Conservation (phyloP, 2,113 vertebrate genomes). For the Nyctibius bracteatus region DNA sequence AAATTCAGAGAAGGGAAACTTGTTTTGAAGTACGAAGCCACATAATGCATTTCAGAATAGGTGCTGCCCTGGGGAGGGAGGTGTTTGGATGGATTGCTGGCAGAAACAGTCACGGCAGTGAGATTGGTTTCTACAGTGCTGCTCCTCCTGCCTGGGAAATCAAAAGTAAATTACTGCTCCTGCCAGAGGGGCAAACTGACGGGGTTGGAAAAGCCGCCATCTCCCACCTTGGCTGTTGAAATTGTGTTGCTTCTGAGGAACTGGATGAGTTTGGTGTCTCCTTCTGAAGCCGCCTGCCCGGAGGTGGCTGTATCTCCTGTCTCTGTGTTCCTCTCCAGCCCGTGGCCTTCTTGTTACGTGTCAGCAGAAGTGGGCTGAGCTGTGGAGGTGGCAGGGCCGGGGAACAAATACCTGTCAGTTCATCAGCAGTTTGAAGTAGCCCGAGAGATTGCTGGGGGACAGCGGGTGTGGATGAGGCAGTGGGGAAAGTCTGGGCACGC, state of each 20-base stretch:
- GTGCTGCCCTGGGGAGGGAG: background rate
- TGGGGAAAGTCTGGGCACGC: accelerated
- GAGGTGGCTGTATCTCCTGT: background rate
- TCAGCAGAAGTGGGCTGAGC: background rate
- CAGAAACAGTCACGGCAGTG: accelerated
- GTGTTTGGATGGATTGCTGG: background rate
- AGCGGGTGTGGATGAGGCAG: background rate
- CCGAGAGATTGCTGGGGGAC: accelerated
- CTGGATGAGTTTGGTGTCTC: background rate
- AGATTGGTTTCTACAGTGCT: background rate
- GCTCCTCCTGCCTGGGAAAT: background rate
- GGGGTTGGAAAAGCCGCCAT: background rate
- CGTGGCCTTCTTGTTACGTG: accelerated
- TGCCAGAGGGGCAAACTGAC: background rate
- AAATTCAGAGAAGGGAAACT: background rate
- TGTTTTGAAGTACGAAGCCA: background rate
- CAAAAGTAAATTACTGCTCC: background rate
- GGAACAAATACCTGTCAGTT: background rate
- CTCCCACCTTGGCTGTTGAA: background rate
- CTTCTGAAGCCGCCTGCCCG: background rate
- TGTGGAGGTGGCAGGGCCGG: background rate
- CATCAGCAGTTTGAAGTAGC: background rate
- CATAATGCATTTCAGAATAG: background rate
- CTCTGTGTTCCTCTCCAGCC: background rate
- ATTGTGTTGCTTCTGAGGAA: background rate